Base-by-base conservation (phyloP, 2,113 vertebrate genomes). In the Artemisiospiza belli region DNA sequence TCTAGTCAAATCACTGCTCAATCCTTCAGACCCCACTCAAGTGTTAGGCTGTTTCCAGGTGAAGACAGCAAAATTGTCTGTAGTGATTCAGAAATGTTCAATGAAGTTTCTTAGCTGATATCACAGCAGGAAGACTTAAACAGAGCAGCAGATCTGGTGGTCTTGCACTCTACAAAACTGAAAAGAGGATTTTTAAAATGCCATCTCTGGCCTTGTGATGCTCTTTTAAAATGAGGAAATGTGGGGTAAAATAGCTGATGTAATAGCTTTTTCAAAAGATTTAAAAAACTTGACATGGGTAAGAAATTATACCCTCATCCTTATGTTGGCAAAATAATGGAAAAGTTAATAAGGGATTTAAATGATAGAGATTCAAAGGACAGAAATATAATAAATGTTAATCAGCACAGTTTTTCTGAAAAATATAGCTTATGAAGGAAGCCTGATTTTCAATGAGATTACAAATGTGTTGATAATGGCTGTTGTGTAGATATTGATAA, bases 301-400 rank as follows among this genome's bases (percentile, higher is more conserved):
- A 57, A 78, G 55, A 76, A 92, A 49, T 7, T 21, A 15, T 33
- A 46, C 19, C 39, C 37, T 83, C 52, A 76, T 46, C 46, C 47
- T 83, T 58, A 30, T 6, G 1, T 20, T 41, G 73, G 33, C 37
- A 94, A 81, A 92, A 90, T 78, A 89, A 89, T 89, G 62, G 57
- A 46, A 81, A 92, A 87, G 20, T 79, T 93, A 88, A 92, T 89
- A 84, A 54, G 37, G 64, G 27, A 76, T 81, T 94, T 75, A 92
- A 81, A 83, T 64, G 17, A 68, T 64, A 87, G 85, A 51, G 39
- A 75, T 85, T 92, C 58, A 72, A 78, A 86, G 59, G 62, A 35
- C 33, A 86, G 72, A 80, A 85, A 77, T 83, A 72, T 49, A 86
- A 88, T 92, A 74, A 83, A 86, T 81, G 79, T 24, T 88, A 88